Base-by-base conservation (phyloP, 2,888 invertebrate species). In the Drosophila cognata region DNA sequence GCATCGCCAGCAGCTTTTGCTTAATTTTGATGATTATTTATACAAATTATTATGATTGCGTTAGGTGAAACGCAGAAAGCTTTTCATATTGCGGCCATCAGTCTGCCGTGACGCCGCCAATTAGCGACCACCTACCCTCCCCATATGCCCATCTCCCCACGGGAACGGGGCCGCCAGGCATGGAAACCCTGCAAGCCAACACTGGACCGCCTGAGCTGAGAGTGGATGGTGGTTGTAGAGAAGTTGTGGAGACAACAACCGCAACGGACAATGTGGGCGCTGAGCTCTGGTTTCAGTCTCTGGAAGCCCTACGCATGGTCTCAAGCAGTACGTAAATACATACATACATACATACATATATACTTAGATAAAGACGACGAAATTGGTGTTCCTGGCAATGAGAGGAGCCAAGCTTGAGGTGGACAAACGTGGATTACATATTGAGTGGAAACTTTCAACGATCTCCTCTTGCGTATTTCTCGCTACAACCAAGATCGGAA, bases 21-120 rank as follows among this genome's bases (percentile, higher is more conserved):
- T 71, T 88, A 82, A 85, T 88, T 79, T 81, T 72, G 71, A 74
- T 81, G 84, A 85, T 79, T 86, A 81, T 83, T 88, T 85, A 85
- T 85, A 79, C 73, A 79, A 81, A 71, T 76, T 67, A 68, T 79
- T 59, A 64, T 48, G 66, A 62, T 68, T 63, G 51, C 52, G 64
- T 52, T 58, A 61, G 72, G 72, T 61, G 61, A 74, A 67, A 74
- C 57, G 56, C 57, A 28, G 46, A 65, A 57, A 48, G 59, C 58
- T 71, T 62, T 59, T 50, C 57, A 71, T 65, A 58, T 65, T 76
- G 75, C 43, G 57, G 59, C 57, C 73, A 58, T 46, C 65, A 51
- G 38, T 48, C 50, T 51, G 57, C 51, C 28, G 48, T 48, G 66
- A 35, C 66, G 74, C 66, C 81, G 77, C 69, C 81, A 84, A 82